A percentile compares a stretch with the other conserved stretches of the same genome.
These are phyloP conservation scores for Carlito syrichta DNA, from an alignment of 2,113 vertebrate genomes.

Conservation along the genomic window DNA sequence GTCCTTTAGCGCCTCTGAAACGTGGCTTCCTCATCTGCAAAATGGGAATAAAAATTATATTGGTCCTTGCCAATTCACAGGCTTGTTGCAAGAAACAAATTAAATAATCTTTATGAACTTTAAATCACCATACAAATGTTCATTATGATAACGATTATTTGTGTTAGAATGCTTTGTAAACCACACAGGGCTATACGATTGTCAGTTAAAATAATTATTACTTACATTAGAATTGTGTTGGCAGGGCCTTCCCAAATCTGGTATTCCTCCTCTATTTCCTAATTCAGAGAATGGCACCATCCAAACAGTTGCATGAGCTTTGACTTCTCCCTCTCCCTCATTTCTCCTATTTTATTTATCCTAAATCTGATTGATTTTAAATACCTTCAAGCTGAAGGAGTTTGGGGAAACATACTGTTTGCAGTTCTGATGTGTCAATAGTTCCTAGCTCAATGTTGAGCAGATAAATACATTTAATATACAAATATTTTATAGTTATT, in stretches of 20 bases:
- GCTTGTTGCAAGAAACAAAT: neutral
- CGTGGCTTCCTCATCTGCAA: neutral
- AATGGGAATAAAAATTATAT: neutral
- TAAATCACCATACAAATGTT: neutral
- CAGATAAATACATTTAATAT: neutral
- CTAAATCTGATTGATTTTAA: neutral
- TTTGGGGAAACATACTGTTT: neutral
- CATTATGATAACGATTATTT: neutral
- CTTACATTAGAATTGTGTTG: neutral
- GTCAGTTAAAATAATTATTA: neutral
- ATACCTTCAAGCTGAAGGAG: neutral
- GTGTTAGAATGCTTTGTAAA: neutral
- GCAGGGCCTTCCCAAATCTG: neutral
- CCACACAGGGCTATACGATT: neutral
- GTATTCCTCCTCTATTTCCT: neutral
- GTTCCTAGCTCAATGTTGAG: neutral
- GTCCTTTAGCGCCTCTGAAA: neutral
- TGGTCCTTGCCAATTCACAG: neutral
- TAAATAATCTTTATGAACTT: neutral
- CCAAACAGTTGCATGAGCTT: neutral
- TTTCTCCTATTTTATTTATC: neutral
- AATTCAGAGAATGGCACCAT: neutral
- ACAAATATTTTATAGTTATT: neutral
- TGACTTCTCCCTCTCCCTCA: neutral
- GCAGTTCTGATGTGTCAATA: neutral